Conservation (phyloP, 2,888 invertebrate genomes). For the Epicampocera succincta region DNA sequence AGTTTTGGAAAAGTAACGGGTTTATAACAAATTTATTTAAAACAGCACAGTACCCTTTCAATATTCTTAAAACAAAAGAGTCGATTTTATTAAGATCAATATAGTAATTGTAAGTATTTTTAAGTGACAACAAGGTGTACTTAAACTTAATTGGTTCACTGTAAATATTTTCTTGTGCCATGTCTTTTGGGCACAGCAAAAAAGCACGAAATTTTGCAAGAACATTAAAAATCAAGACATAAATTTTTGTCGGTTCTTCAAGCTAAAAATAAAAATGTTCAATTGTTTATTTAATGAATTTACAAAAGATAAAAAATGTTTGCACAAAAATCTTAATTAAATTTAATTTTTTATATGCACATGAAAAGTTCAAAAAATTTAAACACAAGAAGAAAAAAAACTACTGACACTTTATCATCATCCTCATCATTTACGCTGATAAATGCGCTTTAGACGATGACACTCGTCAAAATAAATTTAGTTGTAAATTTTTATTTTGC, state of each 20-base stretch:
- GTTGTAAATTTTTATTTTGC: conserved; percentile 31
- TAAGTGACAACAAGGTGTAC: too few species aligned
- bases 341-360: conserved; percentile 24
- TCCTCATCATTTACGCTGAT: conserved; percentile 29
- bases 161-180: background rate
- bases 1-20: too few species aligned
- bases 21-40: too few species aligned
- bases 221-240: background rate
- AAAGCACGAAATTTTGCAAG: background rate
- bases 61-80: too few species aligned
- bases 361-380: conserved; percentile 11
- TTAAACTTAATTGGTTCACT: too few species aligned
- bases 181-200: background rate
- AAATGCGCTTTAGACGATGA: conserved; percentile 24
- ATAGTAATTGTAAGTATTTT: too few species aligned
- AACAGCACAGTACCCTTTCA: too few species aligned
- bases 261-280: conserved; percentile 11
- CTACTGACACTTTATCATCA: conserved; percentile 42
- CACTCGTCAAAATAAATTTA: conserved; percentile 46
- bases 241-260: background rate
- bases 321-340: conserved; percentile 18
- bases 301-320: background rate
- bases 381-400: background rate
- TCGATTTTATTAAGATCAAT: too few species aligned
- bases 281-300: background rate